Evolutionary conservation across 2,888 invertebrate species (phyloP), one percentile per base, ranked within the genome.

Genomic region (Syrista parreyssii): DNA sequence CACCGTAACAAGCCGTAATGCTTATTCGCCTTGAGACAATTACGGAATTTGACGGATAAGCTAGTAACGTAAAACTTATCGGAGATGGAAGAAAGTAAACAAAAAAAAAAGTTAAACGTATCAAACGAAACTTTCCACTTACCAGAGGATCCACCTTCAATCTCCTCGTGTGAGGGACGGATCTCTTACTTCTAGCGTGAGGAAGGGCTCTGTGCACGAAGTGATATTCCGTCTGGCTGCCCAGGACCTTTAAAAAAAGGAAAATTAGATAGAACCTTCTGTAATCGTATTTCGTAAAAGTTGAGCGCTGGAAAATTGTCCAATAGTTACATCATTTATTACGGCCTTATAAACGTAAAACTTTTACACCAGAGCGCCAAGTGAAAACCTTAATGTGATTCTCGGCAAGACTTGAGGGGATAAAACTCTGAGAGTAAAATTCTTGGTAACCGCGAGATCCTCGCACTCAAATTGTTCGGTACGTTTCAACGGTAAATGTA

Each of bases 141-240:
- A 99, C 99, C 94, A 97, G 92, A 69, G 98, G 98, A 92, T 99
- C 97, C 79, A 96, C 95, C 92, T 97, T 98, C 78, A 99, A 94
- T 82, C 95, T 93, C 81, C 98, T 94, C 84, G 96, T 96, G 91
- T 99, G 98, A 30, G 96, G 94, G 85, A 99, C 94, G 90, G 98
- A 98, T 82, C 99, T 93, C 88, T 97, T 96, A 79, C 96, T 94
- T 79, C 99, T 94, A 68, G 97, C 97, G 86, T 96, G 96, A 9
- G 98, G 97, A 82, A 99, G 92, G n/a, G 97, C 97, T 83, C 95
- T 95, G 91, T 98, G 98, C 78, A 97, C 94, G 92, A 99, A 99
- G 91, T 99, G 98, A 93, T 96, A 99, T 92, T 98, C 98, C 84
- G 94, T 95, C 85, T 95, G 94, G 75, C 98, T 97, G 76, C 97